Base-by-base conservation (phyloP, 2,888 invertebrate species). In the Halictus quadricinctus region DNA sequence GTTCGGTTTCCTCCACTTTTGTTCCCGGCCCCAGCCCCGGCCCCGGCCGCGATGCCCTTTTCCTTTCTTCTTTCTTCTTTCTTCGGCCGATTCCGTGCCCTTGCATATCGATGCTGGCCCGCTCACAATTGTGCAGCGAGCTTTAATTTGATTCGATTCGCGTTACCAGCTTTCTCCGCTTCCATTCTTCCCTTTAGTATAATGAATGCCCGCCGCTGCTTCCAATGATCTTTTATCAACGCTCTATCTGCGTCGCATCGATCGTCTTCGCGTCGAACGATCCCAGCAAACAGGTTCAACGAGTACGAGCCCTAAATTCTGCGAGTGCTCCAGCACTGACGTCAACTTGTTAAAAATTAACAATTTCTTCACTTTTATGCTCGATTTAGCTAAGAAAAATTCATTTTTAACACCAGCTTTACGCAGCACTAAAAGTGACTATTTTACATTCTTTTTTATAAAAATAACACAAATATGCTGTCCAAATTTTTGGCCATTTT, bases 1-100 rank as follows among this genome's bases (percentile, higher is more conserved):
- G 64, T 41, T 54, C 78, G 54, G 64, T 76, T 74, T 80, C 79
- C 74, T 41, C 79, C 80, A 72, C 80, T 76, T 80, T 87, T 77
- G 60, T 78, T 70, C 75, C 21, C 66, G 64, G 50, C 29, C 64
- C 64, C 2, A 8, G 60, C 6, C 75, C 21, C 66, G 64, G 50
- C 29, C 64, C 64, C 2, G 15, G 60, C 6, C 54, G n/a, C 50
- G n/a, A 60, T 81, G 48, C 72, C 87, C 66, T 79, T 79, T 77
- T 70, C 60, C n/a, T 72, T 70, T 76, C 73, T 41, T 46, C n/a
- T n/a, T 50, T 73, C 70, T 29, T 8, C 70, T 54, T 54, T 54
- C 18, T 25, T 29, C 25, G 64, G 29, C 36, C 54, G 54, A 73
- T 73, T 77, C 54, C 85, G 76, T 84, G 84, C 60, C 48, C 69